phyloP scores from a whole-genome alignment of 2,113 vertebrate genomes.

The Ciconia boyciana region DNA sequence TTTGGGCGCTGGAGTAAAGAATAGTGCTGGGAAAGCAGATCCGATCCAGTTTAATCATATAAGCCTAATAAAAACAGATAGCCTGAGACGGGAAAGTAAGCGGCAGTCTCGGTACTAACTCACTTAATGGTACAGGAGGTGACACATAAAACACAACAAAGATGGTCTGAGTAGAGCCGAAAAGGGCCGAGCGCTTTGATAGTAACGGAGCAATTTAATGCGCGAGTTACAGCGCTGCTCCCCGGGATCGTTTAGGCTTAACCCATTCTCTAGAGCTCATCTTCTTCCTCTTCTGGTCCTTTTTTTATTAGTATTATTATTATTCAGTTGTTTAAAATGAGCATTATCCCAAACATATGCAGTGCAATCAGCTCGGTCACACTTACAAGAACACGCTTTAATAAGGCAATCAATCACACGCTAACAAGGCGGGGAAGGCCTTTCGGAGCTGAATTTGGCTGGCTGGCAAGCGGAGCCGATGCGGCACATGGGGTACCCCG shows the following conservation, averaged over 20 bases:
- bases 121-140: not conserved
- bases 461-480: not conserved
- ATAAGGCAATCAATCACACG: conserved; percentile 98
- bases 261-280: conserved; percentile 68
- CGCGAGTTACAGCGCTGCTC: conserved; percentile 64
- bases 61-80: conserved; percentile 47
- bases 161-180: not conserved
- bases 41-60: not conserved
- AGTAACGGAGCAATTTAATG: conserved; percentile 70
- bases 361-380: conserved; percentile 99
- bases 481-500: not conserved
- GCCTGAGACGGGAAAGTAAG: not conserved
- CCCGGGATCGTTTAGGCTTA: conserved; percentile 68
- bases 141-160: not conserved
- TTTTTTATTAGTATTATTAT: conserved; percentile 61
- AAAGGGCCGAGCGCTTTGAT: conserved; percentile 50
- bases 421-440: conserved; percentile 73
- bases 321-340: conserved; percentile 91
- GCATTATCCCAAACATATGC: conserved; percentile 99
- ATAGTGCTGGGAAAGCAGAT: not conserved
- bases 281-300: conserved; percentile 50
- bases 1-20: not conserved
- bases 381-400: conserved; percentile 99
- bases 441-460: conserved; percentile 45
- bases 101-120: not conserved